These are phyloP conservation scores for Apteryx mantelli DNA, from an alignment of 2,113 vertebrate genomes.

Conservation along the genomic window DNA sequence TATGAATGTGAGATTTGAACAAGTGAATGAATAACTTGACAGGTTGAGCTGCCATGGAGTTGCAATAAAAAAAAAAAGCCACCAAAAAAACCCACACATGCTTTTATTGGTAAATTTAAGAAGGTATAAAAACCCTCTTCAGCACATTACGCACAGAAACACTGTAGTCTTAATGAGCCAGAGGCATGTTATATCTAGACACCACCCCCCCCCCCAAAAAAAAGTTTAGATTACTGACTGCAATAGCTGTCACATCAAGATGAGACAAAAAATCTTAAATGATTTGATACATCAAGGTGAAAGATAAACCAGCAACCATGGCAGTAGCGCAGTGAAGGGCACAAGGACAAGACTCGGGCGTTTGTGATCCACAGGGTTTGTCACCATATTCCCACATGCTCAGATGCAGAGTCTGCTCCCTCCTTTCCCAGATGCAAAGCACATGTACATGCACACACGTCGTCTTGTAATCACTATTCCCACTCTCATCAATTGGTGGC, in stretches of 20 bases:
- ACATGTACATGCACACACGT: fast-evolving
- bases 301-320: neutral
- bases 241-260: neutral
- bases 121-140: too few relatives aligned
- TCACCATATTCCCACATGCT: neutral
- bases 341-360: neutral
- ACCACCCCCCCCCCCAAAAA: neutral
- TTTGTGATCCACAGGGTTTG: neutral
- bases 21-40: neutral
- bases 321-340: constrained; percentile 25
- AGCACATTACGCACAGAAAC: fast-evolving
- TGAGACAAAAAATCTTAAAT: neutral
- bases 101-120: too few relatives aligned
- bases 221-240: neutral
- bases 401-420: too few relatives aligned
- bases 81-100: too few relatives aligned
- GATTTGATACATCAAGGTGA: neutral
- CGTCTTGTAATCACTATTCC: neutral
- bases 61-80: neutral
- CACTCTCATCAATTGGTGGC: neutral
- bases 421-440: neutral
- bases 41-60: constrained; percentile 12
- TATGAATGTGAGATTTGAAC: fast-evolving
- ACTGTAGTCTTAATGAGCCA: too few relatives aligned
- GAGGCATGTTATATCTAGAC: neutral